Evolutionary conservation across 2,797 vertebrate genomes (phyloP).

Genomic region (Mus spretus): DNA sequence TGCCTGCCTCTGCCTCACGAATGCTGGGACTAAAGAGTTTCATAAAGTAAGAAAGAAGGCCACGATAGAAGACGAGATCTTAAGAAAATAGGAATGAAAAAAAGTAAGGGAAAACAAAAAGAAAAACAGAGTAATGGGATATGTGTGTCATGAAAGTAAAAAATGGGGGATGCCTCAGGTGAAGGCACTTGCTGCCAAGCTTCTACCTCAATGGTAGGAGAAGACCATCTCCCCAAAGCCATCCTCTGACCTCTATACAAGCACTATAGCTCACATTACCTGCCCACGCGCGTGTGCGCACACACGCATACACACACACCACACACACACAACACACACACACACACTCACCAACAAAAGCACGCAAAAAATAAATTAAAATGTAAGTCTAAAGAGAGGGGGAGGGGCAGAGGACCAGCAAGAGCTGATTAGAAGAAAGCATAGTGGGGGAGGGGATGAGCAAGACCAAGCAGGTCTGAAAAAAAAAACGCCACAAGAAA

Average conservation of each 20-base stretch:
- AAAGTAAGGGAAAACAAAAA: neutral
- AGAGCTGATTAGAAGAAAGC: neutral
- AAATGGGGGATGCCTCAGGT: neutral
- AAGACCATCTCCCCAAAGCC: neutral
- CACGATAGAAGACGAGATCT: neutral
- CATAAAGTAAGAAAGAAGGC: neutral
- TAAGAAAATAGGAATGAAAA: neutral
- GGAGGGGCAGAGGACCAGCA: neutral
- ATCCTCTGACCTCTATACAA: neutral
- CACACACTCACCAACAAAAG: neutral
- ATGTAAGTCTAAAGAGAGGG: neutral
- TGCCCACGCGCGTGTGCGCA: rapidly evolving
- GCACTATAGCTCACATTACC: neutral
- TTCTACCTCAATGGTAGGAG: neutral
- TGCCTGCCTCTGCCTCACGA: no score
- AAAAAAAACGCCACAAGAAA: neutral
- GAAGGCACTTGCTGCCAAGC: neutral
- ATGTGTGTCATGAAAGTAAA: neutral
- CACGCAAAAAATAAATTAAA: neutral
- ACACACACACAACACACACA: no score
- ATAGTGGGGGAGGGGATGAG: no score
- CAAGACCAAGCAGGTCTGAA: neutral
- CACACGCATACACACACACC: no score
- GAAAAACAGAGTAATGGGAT: neutral
- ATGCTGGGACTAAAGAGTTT: neutral